A percentile compares a stretch with the other conserved stretches of the same genome.
These are phyloP conservation scores for Platalea minor DNA, from an alignment of 2,797 vertebrate genomes.

Conservation along the genomic window DNA sequence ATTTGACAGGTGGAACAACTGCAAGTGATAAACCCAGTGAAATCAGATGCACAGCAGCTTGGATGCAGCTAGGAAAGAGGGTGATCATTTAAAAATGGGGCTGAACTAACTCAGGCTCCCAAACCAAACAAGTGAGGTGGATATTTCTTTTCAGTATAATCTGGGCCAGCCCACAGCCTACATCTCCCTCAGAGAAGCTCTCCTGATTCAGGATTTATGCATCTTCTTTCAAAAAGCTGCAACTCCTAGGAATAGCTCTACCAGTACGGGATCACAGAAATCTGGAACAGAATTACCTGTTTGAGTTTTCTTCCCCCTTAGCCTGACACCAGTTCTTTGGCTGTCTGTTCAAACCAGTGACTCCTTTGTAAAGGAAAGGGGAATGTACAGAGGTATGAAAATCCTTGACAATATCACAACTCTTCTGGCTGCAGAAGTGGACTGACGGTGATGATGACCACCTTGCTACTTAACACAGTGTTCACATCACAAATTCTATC, in stretches of 20 bases:
- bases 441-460: not conserved
- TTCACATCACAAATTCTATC: not conserved
- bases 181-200: not conserved
- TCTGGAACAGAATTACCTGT: not conserved
- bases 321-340: not conserved
- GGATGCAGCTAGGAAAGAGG: not conserved
- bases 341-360: not conserved
- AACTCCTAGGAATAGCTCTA: not conserved
- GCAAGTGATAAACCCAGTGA: not conserved
- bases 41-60: not conserved
- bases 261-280: not conserved
- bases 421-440: not conserved
- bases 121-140: not conserved
- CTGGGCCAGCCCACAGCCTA: not conserved
- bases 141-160: not conserved
- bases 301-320: not conserved
- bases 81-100: not conserved
- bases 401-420: not conserved
- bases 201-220: not conserved
- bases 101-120: not conserved
- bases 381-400: not conserved
- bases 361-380: not conserved
- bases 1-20: not conserved
- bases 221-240: not conserved
- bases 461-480: fast-evolving